Base-by-base conservation (phyloP, 2,113 vertebrate species). In the Sinocyclocheilus rhinocerous region DNA sequence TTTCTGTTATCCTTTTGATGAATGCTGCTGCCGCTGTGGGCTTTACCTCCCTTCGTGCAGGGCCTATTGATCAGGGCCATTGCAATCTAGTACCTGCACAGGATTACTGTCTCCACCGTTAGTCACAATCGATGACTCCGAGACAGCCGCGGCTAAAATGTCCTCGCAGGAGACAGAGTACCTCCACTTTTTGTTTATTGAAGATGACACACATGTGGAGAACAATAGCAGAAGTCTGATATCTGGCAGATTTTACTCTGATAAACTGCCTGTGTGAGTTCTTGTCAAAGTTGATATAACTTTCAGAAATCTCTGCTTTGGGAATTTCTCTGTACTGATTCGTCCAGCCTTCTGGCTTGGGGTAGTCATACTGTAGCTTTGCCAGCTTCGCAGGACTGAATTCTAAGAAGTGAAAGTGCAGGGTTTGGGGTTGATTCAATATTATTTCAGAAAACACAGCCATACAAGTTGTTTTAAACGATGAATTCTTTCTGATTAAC, bases 41-140 rank as follows among this genome's bases (percentile, higher is more conserved):
- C 80, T 33, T 82, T 82, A 52, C 80, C 80, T 82, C 80, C 80
- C 80, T 82, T 82, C 80, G 63, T 82, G 80, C 42, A 26, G 80
- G 80, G 80, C 80, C 80, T 82, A 82, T 82, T 82, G 80, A 82
- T 82, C 80, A 82, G 80, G 80, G 18, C 80, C 80, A 52, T 69
- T 48, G 80, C 80, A 70, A 82, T 69, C 80, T 82, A 82, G 80
- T 82, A 82, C 80, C 80, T 82, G 80, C 80, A 63, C 80, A 69
- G 80, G 80, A 82, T 69, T 82, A 82, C 80, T 70, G 80, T 82
- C 80, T 82, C 80, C 80, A 82, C 63, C 42, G 80, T 82, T 82
- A 82, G 80, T 82, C 80, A 69, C 80, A 70, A 82, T 82, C 80
- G 70, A 82, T 82, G 80, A 69, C 42, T 82, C 42, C 1, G 39